A percentile compares a stretch with the other conserved stretches of the same genome.
phyloP scores from a whole-genome alignment of 2,113 vertebrate genomes.

The Geococcyx californianus region DNA sequence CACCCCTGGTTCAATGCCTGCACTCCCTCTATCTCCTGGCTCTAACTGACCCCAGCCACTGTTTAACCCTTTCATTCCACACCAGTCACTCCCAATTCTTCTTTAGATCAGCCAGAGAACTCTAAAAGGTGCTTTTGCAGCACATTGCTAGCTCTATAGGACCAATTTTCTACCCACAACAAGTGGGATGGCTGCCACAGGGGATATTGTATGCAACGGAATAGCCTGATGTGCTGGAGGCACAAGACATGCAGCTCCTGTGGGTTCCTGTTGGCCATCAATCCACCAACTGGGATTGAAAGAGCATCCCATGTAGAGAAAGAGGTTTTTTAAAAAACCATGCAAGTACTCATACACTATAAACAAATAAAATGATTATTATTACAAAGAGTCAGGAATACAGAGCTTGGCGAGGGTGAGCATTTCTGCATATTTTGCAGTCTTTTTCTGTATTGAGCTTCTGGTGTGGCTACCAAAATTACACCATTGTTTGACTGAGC shows the following conservation, averaged over 20 bases:
- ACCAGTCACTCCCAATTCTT: not conserved
- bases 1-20: not conserved
- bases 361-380: constrained; percentile 1
- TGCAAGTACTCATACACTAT: not conserved
- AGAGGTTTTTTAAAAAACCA: not conserved
- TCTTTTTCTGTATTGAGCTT: not conserved
- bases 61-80: not conserved
- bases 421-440: not conserved
- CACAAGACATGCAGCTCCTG: not conserved
- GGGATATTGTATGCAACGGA: not conserved
- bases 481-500: not conserved
- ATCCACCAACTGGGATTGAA: not conserved
- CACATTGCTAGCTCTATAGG: not conserved
- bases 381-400: not conserved
- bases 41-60: not conserved
- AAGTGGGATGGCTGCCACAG: not conserved
- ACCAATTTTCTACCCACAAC: not conserved
- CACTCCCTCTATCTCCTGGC: not conserved
- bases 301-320: not conserved
- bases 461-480: not conserved
- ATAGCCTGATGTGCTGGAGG: not conserved
- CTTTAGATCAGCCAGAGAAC: not conserved
- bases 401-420: not conserved
- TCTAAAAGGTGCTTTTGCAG: not conserved
- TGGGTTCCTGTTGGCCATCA: not conserved